These are phyloP conservation scores for Pangasius djambal DNA, from an alignment of 2,797 vertebrate genomes.

Conservation along the genomic window DNA sequence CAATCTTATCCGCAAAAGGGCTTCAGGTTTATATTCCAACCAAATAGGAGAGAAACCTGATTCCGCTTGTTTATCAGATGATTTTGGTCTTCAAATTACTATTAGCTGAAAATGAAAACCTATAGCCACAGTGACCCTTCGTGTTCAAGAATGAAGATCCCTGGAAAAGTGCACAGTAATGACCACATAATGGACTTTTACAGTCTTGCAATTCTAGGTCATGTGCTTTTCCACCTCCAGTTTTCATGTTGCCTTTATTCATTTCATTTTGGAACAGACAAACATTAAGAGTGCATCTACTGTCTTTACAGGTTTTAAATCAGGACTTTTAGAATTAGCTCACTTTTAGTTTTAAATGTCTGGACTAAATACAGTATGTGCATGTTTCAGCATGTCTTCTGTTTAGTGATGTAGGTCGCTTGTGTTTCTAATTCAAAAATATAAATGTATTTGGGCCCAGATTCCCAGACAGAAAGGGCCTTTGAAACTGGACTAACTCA, in stretches of 20 bases:
- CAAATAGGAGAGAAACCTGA: not conserved
- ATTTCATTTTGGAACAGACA: not conserved
- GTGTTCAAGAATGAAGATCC: not conserved
- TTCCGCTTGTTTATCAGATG: not conserved
- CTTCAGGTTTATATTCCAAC: not conserved
- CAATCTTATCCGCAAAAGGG: not conserved
- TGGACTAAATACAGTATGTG: no score
- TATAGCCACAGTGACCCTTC: not conserved
- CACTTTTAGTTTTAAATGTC: no score
- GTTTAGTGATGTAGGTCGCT: not conserved
- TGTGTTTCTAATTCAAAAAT: not conserved
- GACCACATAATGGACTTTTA: constrained; percentile 13
- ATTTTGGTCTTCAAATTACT: constrained; percentile 11
- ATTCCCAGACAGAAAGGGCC: no score
- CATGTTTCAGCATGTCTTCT: not conserved
- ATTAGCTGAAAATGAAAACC: not conserved
- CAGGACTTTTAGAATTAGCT: not conserved
- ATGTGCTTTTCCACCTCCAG: not conserved
- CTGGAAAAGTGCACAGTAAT: not conserved
- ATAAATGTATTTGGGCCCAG: not conserved
- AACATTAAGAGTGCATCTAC: not conserved
- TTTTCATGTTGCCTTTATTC: not conserved
- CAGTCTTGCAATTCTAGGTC: constrained; percentile 12
- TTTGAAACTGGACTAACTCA: not conserved
- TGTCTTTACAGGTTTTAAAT: not conserved